A percentile compares a stretch with the other conserved stretches of the same genome.
phyloP scores from a whole-genome alignment of 2,888 invertebrate genomes.

The Idaea biselata region DNA sequence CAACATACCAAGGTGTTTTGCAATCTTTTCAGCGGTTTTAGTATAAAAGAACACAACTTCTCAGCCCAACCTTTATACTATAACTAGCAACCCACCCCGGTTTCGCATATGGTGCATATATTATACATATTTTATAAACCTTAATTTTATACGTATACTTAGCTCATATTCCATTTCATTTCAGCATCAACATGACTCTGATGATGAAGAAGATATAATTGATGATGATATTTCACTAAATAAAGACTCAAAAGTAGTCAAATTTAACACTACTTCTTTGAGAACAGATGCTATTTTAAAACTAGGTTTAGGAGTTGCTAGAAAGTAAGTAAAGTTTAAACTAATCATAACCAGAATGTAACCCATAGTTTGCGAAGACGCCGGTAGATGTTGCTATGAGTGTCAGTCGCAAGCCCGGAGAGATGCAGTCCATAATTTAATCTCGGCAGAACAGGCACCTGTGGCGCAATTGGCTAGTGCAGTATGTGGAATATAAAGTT shows the following conservation, averaged over 20 bases:
- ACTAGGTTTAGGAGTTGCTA: conserved; percentile 84
- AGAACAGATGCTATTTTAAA: conserved; percentile 87
- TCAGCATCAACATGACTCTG: conserved; percentile 73
- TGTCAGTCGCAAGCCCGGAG: too few species aligned
- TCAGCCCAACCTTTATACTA: too few species aligned
- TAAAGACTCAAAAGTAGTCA: conserved; percentile 84
- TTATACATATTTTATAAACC: too few species aligned
- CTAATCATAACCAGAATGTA: background rate
- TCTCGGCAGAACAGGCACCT: too few species aligned
- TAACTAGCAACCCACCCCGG: too few species aligned
- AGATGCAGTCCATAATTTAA: too few species aligned
- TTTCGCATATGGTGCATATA: too few species aligned
- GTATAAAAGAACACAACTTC: too few species aligned
- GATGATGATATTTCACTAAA: conserved; percentile 73
- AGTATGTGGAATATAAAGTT: too few species aligned
- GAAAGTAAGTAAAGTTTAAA: conserved; percentile 80
- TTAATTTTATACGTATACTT: too few species aligned
- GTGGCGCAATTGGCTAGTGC: too few species aligned
- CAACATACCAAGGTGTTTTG: background rate
- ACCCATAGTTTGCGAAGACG: conserved; percentile 7
- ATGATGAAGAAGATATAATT: conserved; percentile 70
- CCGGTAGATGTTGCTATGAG: too few species aligned
- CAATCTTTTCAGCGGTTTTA: conserved; percentile 3
- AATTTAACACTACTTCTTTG: conserved; percentile 83
- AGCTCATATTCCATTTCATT: conserved; percentile 18